Evolutionary conservation across 2,797 vertebrate species (phyloP).

Genomic region (Ataeniobius toweri): DNA sequence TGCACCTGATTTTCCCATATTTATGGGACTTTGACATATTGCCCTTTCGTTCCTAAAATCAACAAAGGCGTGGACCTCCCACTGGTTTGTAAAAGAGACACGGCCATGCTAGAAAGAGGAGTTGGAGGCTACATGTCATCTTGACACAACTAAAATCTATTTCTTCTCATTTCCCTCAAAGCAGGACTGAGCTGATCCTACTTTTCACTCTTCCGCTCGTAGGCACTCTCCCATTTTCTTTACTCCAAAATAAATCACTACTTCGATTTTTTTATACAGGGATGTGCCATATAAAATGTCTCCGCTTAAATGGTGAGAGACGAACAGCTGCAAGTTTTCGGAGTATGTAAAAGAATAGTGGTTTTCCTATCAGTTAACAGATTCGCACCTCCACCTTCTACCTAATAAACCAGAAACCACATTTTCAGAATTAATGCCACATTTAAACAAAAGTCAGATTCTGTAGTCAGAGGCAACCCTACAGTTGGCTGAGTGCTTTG

Average conservation of each 20-base stretch:
- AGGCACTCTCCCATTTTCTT: constrained; percentile 1
- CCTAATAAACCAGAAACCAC: background rate
- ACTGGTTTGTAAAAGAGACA: constrained; percentile 4
- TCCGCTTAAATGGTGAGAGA: constrained; percentile 6
- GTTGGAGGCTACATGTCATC: constrained; percentile 7
- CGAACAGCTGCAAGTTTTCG: constrained; percentile 18
- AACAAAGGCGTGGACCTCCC: constrained; percentile 35
- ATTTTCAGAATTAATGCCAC: background rate
- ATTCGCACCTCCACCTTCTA: constrained; percentile 17
- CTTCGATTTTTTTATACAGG: background rate
- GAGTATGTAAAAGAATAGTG: constrained; percentile 25
- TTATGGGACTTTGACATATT: constrained; percentile 1
- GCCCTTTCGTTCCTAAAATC: constrained; percentile 19
- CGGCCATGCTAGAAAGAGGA: background rate
- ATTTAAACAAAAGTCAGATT: background rate
- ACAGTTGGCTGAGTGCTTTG: constrained; percentile 41
- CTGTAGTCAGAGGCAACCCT: constrained; percentile 23
- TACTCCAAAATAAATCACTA: background rate
- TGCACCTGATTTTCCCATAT: constrained; percentile 12
- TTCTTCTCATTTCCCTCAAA: constrained; percentile 10
- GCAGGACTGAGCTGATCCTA: constrained; percentile 5
- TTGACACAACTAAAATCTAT: background rate
- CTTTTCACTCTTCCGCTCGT: background rate
- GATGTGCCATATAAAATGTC: background rate
- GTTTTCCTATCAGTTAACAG: constrained; percentile 72